A percentile compares a stretch with the other conserved stretches of the same genome.
Evolutionary conservation across 2,113 vertebrate species (phyloP).

Genomic region (Salvelinus fontinalis): DNA sequence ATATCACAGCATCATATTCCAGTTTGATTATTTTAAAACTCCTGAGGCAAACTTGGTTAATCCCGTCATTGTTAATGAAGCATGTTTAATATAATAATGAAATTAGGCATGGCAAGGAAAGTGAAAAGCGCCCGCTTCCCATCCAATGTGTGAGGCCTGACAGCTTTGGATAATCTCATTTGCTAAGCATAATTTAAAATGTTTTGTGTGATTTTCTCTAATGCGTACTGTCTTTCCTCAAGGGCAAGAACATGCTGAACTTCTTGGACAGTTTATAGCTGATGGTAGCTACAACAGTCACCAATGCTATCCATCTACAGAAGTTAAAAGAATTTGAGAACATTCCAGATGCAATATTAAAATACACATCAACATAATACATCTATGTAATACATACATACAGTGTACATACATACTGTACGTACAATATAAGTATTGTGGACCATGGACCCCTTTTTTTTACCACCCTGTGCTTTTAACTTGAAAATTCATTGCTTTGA

Average conservation of each 20-base stretch:
- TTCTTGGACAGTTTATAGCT: conserved; percentile 12
- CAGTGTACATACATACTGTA: too few species aligned
- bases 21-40: background rate
- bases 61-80: conserved; percentile 47
- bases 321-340: too few species aligned
- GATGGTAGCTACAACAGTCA: background rate
- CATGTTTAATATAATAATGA: conserved; percentile 66
- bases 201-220: conserved; percentile 51
- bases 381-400: too few species aligned
- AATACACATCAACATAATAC: background rate
- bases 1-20: background rate
- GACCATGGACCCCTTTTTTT: too few species aligned
- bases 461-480: too few species aligned
- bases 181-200: conserved; percentile 56
- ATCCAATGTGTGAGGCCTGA: conserved; percentile 43
- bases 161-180: conserved; percentile 67
- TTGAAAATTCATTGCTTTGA: too few species aligned
- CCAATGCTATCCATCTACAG: background rate
- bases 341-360: background rate
- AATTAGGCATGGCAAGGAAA: conserved; percentile 51
- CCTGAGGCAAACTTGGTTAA: conserved; percentile 1
- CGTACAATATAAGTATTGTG: too few species aligned
- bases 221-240: conserved; percentile 52
- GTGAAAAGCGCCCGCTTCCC: conserved; percentile 25
- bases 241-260: conserved; percentile 55